Conservation (phyloP, 2,797 vertebrate species). For the Malacoctenus gilli region DNA sequence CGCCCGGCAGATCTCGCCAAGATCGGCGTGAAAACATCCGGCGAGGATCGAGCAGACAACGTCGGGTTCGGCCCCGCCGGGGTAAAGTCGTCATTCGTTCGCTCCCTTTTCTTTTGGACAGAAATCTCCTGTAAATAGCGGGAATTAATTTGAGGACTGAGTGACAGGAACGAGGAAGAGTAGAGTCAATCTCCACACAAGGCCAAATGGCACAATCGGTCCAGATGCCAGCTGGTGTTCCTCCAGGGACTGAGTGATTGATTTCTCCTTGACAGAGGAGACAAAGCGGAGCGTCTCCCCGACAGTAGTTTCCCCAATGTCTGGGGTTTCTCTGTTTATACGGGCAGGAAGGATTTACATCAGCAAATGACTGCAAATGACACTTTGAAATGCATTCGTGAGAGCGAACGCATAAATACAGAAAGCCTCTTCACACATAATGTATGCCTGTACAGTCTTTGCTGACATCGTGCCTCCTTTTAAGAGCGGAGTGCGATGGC, state of each 20-base stretch:
- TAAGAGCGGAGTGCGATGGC: constrained; percentile 1
- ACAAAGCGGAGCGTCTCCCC: constrained; percentile 42
- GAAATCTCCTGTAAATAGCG: constrained; percentile 52
- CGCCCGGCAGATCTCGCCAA: constrained; percentile 26
- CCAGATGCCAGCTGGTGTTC: constrained; percentile 67
- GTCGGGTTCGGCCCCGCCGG: constrained; percentile 26
- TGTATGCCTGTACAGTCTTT: neutral
- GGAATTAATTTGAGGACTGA: constrained; percentile 72
- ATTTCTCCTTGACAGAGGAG: constrained; percentile 72
- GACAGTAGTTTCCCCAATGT: constrained; percentile 47
- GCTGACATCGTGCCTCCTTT: constrained; percentile 25
- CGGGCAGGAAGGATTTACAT: constrained; percentile 42
- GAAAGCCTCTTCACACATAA: constrained; percentile 17
- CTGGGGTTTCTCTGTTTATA: constrained; percentile 15
- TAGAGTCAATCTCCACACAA: constrained; percentile 53
- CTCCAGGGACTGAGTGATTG: constrained; percentile 71
- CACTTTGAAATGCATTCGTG: constrained; percentile 38
- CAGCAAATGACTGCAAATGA: constrained; percentile 40
- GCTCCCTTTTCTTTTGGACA: constrained; percentile 50
- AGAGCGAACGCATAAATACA: constrained; percentile 32
- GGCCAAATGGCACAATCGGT: constrained; percentile 65
- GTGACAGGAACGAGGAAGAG: constrained; percentile 46
- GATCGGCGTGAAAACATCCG: constrained; percentile 32
- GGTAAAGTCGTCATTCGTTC: constrained; percentile 46
- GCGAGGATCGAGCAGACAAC: constrained; percentile 35